phyloP scores from a whole-genome alignment of 2,888 invertebrate species.

The Meteorus colon region DNA sequence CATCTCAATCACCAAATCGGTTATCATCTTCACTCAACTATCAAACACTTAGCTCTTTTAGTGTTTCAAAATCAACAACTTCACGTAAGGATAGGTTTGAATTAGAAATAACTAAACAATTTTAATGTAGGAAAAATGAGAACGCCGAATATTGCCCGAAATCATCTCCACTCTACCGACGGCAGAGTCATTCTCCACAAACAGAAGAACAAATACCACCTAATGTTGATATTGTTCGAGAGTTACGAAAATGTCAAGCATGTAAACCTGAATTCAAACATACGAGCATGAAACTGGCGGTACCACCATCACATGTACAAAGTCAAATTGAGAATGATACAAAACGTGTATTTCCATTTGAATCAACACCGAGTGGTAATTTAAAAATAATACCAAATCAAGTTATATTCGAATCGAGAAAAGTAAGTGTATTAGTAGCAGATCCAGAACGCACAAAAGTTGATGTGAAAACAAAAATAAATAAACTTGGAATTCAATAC shows the following conservation, averaged over 20 bases:
- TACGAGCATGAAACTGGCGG: conserved; percentile 55
- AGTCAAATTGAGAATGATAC: conserved; percentile 37
- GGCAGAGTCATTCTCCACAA: conserved; percentile 51
- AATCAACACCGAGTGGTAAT: conserved; percentile 81
- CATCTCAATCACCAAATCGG: conserved; percentile 39
- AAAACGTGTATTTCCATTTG: conserved; percentile 77
- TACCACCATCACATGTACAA: conserved; percentile 39
- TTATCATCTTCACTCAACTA: conserved; percentile 14
- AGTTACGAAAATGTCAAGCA: conserved; percentile 44
- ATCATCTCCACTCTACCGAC: conserved; percentile 5
- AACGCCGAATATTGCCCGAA: background rate
- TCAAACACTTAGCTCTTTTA: background rate
- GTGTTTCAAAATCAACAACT: background rate
- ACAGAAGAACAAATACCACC: conserved; percentile 52
- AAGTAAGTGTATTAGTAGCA: conserved; percentile 80
- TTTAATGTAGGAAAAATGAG: background rate
- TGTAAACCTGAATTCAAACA: conserved; percentile 21
- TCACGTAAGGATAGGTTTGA: background rate
- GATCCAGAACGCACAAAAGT: conserved; percentile 81
- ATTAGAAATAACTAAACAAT: background rate
- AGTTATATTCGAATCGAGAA: conserved; percentile 82
- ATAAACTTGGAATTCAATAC: conserved; percentile 53
- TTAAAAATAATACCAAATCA: conserved; percentile 82
- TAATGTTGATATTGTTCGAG: conserved; percentile 58
- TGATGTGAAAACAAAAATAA: conserved; percentile 74